These are phyloP conservation scores for Proterorhinus semilunaris DNA, from an alignment of 2,113 vertebrate genomes.

Conservation along the genomic window DNA sequence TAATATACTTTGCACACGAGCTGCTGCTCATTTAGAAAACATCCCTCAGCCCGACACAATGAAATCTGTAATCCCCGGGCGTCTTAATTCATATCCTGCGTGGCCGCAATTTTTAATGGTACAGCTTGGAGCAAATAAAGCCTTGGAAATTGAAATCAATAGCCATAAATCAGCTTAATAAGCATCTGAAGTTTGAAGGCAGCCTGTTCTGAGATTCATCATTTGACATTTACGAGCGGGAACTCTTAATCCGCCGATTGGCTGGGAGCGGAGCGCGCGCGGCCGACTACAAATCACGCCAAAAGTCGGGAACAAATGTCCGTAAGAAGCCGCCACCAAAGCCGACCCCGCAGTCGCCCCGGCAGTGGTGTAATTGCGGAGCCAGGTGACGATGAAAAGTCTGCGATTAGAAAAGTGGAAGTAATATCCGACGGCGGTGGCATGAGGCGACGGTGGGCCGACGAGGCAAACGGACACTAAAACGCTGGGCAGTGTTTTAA, in stretches of 20 bases:
- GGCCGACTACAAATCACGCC: constrained; percentile 39
- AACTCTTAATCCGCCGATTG: constrained; percentile 57
- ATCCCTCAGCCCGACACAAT: constrained; percentile 44
- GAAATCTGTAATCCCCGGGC: constrained; percentile 55
- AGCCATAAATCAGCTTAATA: constrained; percentile 72
- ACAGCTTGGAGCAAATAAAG: constrained; percentile 57
- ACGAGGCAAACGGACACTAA: not conserved
- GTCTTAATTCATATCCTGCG: constrained; percentile 57
- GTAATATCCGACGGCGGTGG: constrained; percentile 33
- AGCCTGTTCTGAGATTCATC: constrained; percentile 53
- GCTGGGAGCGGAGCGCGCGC: constrained; percentile 19
- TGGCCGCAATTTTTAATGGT: constrained; percentile 55
- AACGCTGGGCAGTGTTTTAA: constrained; percentile 1
- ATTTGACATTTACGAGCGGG: constrained; percentile 59
- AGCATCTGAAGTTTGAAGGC: constrained; percentile 48
- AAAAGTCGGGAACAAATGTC: constrained; percentile 24
- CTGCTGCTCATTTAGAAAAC: constrained; percentile 49
- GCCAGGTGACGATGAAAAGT: constrained; percentile 37
- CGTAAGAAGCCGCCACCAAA: constrained; percentile 14
- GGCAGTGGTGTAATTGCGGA: constrained; percentile 54
- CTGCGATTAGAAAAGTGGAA: constrained; percentile 27
- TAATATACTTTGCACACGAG: constrained; percentile 35
- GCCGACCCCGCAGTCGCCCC: constrained; percentile 30
- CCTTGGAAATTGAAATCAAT: constrained; percentile 71
- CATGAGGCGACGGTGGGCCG: not conserved